Evolutionary conservation across 2,113 vertebrate species (phyloP), one percentile per base, ranked within the genome.

Genomic region (Sorex fumeus): DNA sequence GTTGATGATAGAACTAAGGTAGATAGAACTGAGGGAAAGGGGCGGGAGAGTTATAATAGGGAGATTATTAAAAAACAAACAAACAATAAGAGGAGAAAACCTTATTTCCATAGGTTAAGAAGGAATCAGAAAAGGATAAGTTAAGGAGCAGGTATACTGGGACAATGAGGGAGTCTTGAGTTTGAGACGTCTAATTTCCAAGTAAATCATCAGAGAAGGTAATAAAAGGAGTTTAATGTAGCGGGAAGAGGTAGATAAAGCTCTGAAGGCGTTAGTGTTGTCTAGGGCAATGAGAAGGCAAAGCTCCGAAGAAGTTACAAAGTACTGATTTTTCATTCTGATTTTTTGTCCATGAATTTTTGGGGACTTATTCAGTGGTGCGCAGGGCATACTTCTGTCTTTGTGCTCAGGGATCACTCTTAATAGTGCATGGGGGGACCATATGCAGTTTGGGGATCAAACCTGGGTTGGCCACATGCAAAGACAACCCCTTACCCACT

Each of bases 41-140:
- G 57, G 57, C 3, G 18, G 18, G 57, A 21, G 57, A 60, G 18
- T 60, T 23, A 19, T 6, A 60, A 60, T 60, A 60, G 19, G 53
- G 19, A 57, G 15, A 19, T 21, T 23, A 60, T 60, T 60, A 60
- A 10, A 60, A 8, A 19, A 60, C 19, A 60, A 19, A 60, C 57
- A 60, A 50, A 53, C 50, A 57, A 57, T 5, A 19, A 60, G 21
- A 34, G n/a, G 75, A 69, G 77, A 82, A 27, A 43, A 28, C 1
- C 0, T 25, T 43, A 19, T 5, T 69, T 82, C 15, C 0, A 1
- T 28, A 21, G 2, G 0, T 15, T 71, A 45, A 11, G 53, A 64
- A 81, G 70, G n/a, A 90, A 64, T 25, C 16, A 25, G 47, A 19
- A 25, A 32, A 43, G 27, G 28, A 30, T 6, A 60, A 0, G 0